Evolutionary conservation across 2,113 vertebrate species (phyloP).

Genomic region (Sprattus sprattus): DNA sequence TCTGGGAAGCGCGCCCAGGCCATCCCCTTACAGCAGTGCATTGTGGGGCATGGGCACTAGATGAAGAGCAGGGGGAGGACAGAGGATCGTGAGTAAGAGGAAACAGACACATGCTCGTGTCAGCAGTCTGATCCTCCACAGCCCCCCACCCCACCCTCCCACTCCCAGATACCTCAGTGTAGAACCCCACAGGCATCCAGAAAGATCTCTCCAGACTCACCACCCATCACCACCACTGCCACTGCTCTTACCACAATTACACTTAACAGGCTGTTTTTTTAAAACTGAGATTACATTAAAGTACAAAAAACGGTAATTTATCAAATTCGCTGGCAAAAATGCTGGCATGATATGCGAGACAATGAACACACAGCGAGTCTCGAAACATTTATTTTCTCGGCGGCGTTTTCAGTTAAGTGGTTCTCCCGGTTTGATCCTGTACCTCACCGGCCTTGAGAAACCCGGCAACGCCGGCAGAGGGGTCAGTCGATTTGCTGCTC

Average conservation of each 20-base stretch:
- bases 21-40: background rate
- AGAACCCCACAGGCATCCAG: conserved; percentile 10
- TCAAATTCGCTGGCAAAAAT: background rate
- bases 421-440: conserved; percentile 52
- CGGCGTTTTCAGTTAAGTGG: conserved; percentile 49
- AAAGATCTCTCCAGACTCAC: background rate
- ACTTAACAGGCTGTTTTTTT: conserved; percentile 4
- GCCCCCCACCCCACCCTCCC: background rate
- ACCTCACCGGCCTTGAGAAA: background rate
- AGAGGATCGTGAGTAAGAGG: background rate
- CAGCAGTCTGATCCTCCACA: background rate
- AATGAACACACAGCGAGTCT: background rate
- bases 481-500: background rate
- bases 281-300: background rate
- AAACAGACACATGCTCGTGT: background rate
- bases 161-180: background rate
- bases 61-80: background rate
- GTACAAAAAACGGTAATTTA: background rate
- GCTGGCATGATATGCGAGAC: conserved; percentile 3
- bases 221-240: background rate
- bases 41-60: conserved; percentile 7
- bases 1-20: conserved; percentile 19
- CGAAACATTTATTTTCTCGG: conserved; percentile 45
- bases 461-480: background rate
- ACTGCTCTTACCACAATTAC: conserved; percentile 1